These are phyloP conservation scores for Amphipoea lucens DNA, from an alignment of 2,888 invertebrate species.

Conservation along the genomic window DNA sequence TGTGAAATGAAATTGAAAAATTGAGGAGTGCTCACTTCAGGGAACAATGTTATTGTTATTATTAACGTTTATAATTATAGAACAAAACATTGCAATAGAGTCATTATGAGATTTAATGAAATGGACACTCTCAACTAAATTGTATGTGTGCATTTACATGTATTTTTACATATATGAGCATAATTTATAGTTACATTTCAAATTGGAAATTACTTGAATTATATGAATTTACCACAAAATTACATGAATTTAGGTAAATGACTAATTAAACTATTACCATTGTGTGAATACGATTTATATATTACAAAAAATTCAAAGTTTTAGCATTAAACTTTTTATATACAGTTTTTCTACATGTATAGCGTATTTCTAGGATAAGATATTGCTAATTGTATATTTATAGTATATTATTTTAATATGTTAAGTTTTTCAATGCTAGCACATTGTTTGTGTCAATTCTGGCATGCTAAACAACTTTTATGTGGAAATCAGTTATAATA, in stretches of 20 bases:
- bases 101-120: constrained; percentile 67
- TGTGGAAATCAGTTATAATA: constrained; percentile 5
- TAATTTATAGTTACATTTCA: constrained; percentile 67
- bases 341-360: constrained; percentile 82
- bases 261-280: constrained; percentile 57
- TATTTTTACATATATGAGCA: constrained; percentile 63
- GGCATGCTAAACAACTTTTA: constrained; percentile 1
- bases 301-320: constrained; percentile 69
- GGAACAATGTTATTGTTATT: constrained; percentile 77
- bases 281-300: constrained; percentile 72
- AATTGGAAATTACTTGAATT: constrained; percentile 55
- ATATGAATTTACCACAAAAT: constrained; percentile 59
- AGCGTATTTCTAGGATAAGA: constrained; percentile 80
- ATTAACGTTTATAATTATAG: constrained; percentile 56
- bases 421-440: constrained; percentile 72
- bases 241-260: constrained; percentile 62
- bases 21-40: constrained; percentile 79
- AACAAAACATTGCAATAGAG: constrained; percentile 58
- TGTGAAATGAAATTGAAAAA: constrained; percentile 70
- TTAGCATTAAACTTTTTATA: constrained; percentile 78
- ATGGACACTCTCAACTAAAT: constrained; percentile 62
- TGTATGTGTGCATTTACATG: constrained; percentile 65
- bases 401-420: constrained; percentile 75
- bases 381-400: constrained; percentile 83
- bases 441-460: constrained; percentile 71